Evolutionary conservation across 2,888 invertebrate genomes (phyloP), one percentile per base, ranked within the genome.

Genomic region (Drosophila yooni): DNA sequence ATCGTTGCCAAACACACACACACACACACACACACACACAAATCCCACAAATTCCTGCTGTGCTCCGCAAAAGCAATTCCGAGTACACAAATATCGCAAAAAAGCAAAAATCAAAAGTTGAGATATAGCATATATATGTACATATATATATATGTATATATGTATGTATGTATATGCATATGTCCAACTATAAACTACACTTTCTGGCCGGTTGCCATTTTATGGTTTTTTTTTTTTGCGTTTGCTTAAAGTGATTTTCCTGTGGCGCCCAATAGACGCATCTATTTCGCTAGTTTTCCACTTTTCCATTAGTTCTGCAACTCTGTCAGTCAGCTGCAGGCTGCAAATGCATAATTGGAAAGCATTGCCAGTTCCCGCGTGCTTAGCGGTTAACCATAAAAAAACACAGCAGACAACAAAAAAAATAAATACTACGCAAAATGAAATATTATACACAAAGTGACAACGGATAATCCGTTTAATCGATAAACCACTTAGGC

Each of bases 181-280:
- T 21, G 51, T 31, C 25, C 36, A 51, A 65, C 62, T 74, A 43
- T 76, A 36, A 75, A 54, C 43, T 71, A 62, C 53, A 80, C 51
- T 76, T 68, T 61, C 63, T 79, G 78, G 78, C 81, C 68, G 63
- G 29, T 73, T 79, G 76, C 78, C 76, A 76, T 57, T 57, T n/a
- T 6, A 11, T 65, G 36, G 36, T 25, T 66, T 15, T 21, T 46
- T 62, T 25, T 61, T 25, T 51, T 31, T 56, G 11, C 46, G 27
- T 27, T 48, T 18, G 48, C 48, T 4, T 4, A 48, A 48, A 48
- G 27, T 50, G 11, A 18, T 10, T n/a, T 58, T 57, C 31, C 11
- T 36, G 6, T 27, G 59, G 70, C 59, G 53, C 58, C 61, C 29
- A 52, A 68, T 48, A 48, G 64, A 36, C 59, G 70, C 62, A 27